These are phyloP conservation scores for Heptranchias perlo DNA, from an alignment of 2,113 vertebrate genomes.

Conservation along the genomic window DNA sequence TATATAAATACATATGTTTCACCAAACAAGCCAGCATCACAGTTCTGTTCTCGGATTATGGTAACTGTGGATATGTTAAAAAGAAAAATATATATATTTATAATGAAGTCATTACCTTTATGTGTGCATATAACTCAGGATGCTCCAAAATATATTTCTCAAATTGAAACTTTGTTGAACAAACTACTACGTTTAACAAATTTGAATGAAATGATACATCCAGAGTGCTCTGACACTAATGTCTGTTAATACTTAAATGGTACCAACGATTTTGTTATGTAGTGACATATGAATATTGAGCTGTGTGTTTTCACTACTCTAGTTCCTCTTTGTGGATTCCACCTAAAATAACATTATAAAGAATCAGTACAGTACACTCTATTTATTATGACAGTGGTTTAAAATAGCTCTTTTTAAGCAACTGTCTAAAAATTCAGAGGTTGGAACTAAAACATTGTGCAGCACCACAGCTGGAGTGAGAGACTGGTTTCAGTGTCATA, in stretches of 20 bases:
- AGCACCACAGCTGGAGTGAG: not conserved
- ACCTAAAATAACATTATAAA: not conserved
- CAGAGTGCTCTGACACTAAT: not conserved
- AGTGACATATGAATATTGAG: not conserved
- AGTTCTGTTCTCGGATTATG: not conserved
- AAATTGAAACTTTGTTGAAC: not conserved
- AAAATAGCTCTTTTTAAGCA: not conserved
- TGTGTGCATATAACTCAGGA: not conserved
- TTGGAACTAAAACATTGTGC: not conserved
- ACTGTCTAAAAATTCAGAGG: not conserved
- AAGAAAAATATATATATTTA: not conserved
- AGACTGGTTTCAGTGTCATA: not conserved
- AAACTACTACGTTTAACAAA: not conserved
- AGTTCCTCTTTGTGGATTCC: not conserved
- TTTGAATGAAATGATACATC: not conserved
- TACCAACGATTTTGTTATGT: not conserved
- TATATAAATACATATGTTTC: conserved; percentile 50
- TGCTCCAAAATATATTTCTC: not conserved
- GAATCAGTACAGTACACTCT: not conserved
- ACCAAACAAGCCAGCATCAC: conserved; percentile 47
- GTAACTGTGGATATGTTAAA: not conserved
- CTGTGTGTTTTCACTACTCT: not conserved
- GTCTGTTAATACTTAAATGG: not conserved
- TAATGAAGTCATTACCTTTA: not conserved
- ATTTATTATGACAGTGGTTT: not conserved